These are phyloP conservation scores for Cheilinus undulatus DNA, from an alignment of 2,113 vertebrate species.

Conservation along the genomic window DNA sequence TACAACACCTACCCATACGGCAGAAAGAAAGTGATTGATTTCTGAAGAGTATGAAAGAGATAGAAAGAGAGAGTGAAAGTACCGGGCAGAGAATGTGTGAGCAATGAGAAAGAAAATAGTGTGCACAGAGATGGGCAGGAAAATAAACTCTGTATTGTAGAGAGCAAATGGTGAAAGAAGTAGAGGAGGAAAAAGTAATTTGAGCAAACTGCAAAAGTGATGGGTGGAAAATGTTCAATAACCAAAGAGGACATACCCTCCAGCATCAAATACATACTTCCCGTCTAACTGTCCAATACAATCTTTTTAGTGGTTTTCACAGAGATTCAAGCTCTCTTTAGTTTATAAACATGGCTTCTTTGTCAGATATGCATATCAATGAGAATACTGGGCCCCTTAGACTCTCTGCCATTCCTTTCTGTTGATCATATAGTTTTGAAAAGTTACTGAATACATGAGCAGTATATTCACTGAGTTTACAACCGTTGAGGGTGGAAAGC, in stretches of 20 bases:
- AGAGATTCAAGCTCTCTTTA: not conserved
- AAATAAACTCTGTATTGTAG: constrained; percentile 3
- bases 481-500: not conserved
- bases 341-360: not conserved
- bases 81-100: constrained; percentile 7
- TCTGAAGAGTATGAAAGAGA: constrained; percentile 6
- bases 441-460: no score
- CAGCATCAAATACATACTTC: not conserved
- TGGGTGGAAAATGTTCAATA: not conserved
- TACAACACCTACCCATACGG: constrained; percentile 58
- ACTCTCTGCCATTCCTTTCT: not conserved
- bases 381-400: not conserved
- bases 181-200: constrained; percentile 6
- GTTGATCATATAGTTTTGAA: no score
- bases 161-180: constrained; percentile 12
- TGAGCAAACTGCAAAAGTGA: constrained; percentile 13
- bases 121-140: not conserved
- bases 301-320: not conserved
- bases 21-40: constrained; percentile 28
- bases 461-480: not conserved
- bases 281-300: not conserved
- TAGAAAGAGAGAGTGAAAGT: not conserved
- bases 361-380: not conserved
- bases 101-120: constrained; percentile 13
- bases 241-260: not conserved